Conservation (phyloP, 2,888 invertebrate species). For the Apodemia mormo region DNA sequence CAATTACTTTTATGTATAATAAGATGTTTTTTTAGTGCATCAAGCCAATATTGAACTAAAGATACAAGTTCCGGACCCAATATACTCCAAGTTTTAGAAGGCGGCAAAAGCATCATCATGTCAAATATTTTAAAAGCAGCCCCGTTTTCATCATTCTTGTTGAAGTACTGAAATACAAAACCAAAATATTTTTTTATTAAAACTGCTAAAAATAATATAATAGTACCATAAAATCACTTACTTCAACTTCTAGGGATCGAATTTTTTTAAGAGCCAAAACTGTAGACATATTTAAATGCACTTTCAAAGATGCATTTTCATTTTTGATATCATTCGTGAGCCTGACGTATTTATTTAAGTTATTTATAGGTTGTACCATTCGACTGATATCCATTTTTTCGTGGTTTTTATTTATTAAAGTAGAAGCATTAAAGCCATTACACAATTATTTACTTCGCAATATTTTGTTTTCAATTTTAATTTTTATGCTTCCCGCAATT, state of each 20-base stretch:
- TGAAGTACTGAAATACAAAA: conserved; percentile 55
- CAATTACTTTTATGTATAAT: conserved; percentile 51
- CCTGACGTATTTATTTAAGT: conserved; percentile 44
- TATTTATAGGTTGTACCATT: conserved; percentile 47
- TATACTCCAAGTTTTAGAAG: conserved; percentile 58
- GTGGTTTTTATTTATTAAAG: not conserved
- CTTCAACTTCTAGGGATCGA: conserved; percentile 60
- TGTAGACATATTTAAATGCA: conserved; percentile 55
- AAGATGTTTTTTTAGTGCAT: conserved; percentile 56
- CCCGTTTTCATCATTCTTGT: conserved; percentile 58
- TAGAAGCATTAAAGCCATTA: not conserved
- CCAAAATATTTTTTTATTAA: not conserved
- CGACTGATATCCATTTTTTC: conserved; percentile 55
- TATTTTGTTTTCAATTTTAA: not conserved
- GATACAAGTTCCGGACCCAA: conserved; percentile 55
- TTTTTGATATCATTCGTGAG: conserved; percentile 47
- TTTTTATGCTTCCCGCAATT: not conserved
- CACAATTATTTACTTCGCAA: not conserved
- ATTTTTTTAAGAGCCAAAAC: conserved; percentile 58
- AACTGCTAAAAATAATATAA: not conserved
- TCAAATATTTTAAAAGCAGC: conserved; percentile 56
- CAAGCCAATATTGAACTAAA: conserved; percentile 62
- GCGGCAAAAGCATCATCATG: conserved; percentile 49
- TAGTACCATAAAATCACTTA: conserved; percentile 37
- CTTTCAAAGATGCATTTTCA: conserved; percentile 44